phyloP scores from a whole-genome alignment of 2,888 invertebrate species.

The Lacanobia oleracea region DNA sequence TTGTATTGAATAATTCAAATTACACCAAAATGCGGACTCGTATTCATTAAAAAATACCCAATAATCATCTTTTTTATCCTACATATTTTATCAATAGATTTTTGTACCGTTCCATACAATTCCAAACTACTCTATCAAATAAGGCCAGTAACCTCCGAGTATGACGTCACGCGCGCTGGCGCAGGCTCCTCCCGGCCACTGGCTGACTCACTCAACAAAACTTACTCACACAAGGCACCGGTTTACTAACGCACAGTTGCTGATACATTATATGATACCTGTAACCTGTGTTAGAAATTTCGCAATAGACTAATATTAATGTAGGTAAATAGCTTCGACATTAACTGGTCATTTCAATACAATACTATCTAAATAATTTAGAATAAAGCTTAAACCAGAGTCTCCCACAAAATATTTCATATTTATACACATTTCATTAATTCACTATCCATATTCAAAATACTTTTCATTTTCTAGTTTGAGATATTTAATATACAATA shows the following conservation, averaged over 20 bases:
- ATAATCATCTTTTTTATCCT: slow-evolving; percentile 63
- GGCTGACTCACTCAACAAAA: slow-evolving; percentile 67
- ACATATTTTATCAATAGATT: slow-evolving; percentile 60
- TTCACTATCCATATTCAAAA: slow-evolving; percentile 67
- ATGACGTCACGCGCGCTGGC: slow-evolving; percentile 66
- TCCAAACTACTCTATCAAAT: slow-evolving; percentile 69
- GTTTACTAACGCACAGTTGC: slow-evolving; percentile 41
- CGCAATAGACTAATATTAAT: slow-evolving; percentile 49
- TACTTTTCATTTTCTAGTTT: slow-evolving; percentile 64
- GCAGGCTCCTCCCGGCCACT: slow-evolving; percentile 57
- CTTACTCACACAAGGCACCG: slow-evolving; percentile 63
- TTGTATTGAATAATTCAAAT: slow-evolving; percentile 42
- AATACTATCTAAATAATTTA: slow-evolving; percentile 75
- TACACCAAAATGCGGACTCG: slow-evolving; percentile 48
- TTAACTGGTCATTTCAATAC: slow-evolving; percentile 55
- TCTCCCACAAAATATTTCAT: slow-evolving; percentile 63
- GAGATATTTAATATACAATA: slow-evolving; percentile 53
- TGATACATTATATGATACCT: slow-evolving; percentile 53
- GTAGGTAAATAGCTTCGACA: slow-evolving; percentile 54
- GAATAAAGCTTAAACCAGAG: slow-evolving; percentile 86
- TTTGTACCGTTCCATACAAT: slow-evolving; percentile 69
- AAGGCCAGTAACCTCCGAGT: slow-evolving; percentile 68
- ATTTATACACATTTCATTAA: slow-evolving; percentile 58
- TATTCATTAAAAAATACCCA: slow-evolving; percentile 59
- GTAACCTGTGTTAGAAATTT: slow-evolving; percentile 54